These are phyloP conservation scores for Trissoscelio sp. DNA, from an alignment of 2,888 invertebrate genomes.

Conservation along the genomic window DNA sequence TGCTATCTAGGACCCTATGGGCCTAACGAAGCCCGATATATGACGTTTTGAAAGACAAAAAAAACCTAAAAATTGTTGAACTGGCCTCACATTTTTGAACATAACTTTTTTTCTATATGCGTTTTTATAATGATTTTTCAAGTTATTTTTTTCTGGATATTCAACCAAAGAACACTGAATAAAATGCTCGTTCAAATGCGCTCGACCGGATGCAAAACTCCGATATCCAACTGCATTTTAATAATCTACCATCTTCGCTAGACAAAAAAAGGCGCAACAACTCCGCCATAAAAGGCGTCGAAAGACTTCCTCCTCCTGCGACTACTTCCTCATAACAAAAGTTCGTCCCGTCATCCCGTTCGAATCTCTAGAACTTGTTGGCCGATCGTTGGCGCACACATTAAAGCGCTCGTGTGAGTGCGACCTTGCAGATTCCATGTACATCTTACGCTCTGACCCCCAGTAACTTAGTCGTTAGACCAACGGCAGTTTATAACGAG, in stretches of 20 bases:
- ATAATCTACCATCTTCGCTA: neutral
- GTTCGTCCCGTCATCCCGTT: constrained; percentile 30
- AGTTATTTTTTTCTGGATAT: too few species aligned
- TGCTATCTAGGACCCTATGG: too few species aligned
- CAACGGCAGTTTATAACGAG: constrained; percentile 60
- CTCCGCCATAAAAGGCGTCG: constrained; percentile 21
- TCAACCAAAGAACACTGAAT: too few species aligned
- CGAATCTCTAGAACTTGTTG: constrained; percentile 48
- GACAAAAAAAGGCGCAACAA: constrained; percentile 4
- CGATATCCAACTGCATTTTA: neutral
- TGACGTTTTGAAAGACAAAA: too few species aligned
- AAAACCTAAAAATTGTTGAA: too few species aligned
- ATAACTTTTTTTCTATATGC: too few species aligned
- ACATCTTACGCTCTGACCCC: constrained; percentile 47
- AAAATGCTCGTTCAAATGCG: too few species aligned
- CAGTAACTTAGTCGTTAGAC: constrained; percentile 43
- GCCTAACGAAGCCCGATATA: too few species aligned
- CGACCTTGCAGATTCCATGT: constrained; percentile 64
- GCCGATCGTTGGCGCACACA: constrained; percentile 38
- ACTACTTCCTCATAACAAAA: constrained; percentile 36
- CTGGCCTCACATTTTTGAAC: too few species aligned
- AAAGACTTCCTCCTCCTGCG: constrained; percentile 6
- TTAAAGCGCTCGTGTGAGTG: constrained; percentile 25
- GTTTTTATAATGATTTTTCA: too few species aligned
- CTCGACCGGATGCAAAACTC: neutral